These are phyloP conservation scores for Myotis brandtii DNA, from an alignment of 2,113 vertebrate species.

Conservation along the genomic window DNA sequence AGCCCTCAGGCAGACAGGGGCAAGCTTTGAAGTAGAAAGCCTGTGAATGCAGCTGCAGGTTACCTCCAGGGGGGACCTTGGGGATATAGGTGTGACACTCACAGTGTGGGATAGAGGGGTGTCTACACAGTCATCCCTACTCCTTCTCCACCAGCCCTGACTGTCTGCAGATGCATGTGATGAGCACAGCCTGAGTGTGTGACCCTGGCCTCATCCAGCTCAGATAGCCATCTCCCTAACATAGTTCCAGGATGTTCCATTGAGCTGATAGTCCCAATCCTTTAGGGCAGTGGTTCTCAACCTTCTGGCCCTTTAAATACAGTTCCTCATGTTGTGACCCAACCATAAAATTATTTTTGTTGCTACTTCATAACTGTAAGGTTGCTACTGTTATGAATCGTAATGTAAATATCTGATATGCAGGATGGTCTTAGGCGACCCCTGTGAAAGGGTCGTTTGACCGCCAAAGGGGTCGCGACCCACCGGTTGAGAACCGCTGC, in stretches of 20 bases:
- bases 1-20: not conserved
- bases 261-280: not conserved
- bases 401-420: too few relatives aligned
- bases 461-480: too few relatives aligned
- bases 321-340: too few relatives aligned
- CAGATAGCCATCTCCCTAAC: not conserved
- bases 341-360: too few relatives aligned
- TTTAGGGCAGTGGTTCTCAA: too few relatives aligned
- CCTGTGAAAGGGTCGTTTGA: too few relatives aligned
- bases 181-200: not conserved
- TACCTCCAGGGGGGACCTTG: not conserved
- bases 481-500: not conserved
- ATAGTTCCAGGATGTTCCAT: not conserved
- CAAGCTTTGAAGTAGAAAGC: not conserved
- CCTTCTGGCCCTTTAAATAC: too few relatives aligned
- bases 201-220: not conserved
- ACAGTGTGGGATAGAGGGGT: not conserved
- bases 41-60: not conserved
- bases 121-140: too few relatives aligned
- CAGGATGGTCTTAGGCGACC: too few relatives aligned
- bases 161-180: not conserved
- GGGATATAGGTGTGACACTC: not conserved
- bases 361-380: too few relatives aligned
- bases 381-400: too few relatives aligned
- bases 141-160: not conserved